These are phyloP conservation scores for Nomada ruficornis DNA, from an alignment of 2,888 invertebrate species.

Conservation along the genomic window DNA sequence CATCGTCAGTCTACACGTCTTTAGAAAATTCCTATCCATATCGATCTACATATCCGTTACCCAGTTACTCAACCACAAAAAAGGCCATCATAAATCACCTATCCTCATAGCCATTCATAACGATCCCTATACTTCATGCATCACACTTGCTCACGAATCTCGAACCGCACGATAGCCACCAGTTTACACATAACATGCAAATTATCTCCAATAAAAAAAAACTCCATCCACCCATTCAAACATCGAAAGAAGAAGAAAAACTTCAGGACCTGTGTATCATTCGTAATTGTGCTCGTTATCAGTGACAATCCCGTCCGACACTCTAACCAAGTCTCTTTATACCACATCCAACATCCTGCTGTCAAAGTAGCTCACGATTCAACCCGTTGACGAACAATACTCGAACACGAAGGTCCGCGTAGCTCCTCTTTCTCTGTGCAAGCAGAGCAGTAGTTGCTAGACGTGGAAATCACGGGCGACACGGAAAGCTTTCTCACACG, in stretches of 20 bases:
- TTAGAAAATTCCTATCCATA: neutral
- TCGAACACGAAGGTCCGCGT: conserved; percentile 40
- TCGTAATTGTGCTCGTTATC: conserved; percentile 38
- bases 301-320: conserved; percentile 4
- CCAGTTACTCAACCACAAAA: too few species aligned
- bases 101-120: neutral
- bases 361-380: conserved; percentile 31
- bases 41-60: too few species aligned
- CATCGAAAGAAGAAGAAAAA: neutral
- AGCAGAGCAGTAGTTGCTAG: neutral
- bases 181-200: neutral
- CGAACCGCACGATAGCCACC: neutral
- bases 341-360: conserved; percentile 19
- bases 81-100: neutral
- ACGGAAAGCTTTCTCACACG: conserved; percentile 48
- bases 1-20: too few species aligned
- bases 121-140: neutral
- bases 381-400: conserved; percentile 39
- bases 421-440: conserved; percentile 21
- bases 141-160: neutral
- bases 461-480: conserved; percentile 32
- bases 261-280: neutral
- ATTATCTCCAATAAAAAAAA: neutral
- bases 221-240: neutral
- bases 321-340: neutral